Conservation (phyloP, 1,140 invertebrate species). For the Drosophila lacteicornis region DNA sequence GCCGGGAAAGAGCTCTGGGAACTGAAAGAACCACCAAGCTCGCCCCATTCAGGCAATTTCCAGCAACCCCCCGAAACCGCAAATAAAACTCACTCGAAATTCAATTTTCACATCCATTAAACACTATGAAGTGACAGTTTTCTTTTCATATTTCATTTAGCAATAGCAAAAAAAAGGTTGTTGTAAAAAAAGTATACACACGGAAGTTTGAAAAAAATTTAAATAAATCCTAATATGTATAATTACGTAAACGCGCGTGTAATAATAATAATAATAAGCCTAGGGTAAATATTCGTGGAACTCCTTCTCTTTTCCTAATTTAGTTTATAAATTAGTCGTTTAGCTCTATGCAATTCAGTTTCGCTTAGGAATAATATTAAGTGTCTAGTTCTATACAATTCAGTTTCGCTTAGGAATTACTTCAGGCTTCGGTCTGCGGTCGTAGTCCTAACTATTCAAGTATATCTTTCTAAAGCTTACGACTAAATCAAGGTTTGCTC, state of each 20-base stretch:
- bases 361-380: slow-evolving; percentile 7
- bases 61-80: neutral
- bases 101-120: slow-evolving; percentile 19
- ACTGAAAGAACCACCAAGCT: too few species aligned
- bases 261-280: neutral
- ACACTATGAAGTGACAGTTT: slow-evolving; percentile 18
- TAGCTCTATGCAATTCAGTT: slow-evolving; percentile 24
- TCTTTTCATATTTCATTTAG: slow-evolving; percentile 25
- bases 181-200: slow-evolving; percentile 16
- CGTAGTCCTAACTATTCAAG: slow-evolving; percentile 9
- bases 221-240: neutral
- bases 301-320: neutral
- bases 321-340: slow-evolving; percentile 22
- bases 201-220: slow-evolving; percentile 6
- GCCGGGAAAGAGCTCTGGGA: too few species aligned
- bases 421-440: slow-evolving; percentile 19
- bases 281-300: slow-evolving; percentile 1
- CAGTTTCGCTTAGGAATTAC: slow-evolving; percentile 32
- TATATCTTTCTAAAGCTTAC: slow-evolving; percentile 7
- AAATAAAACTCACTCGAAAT: slow-evolving; percentile 1
- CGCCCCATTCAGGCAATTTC: too few species aligned
- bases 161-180: slow-evolving; percentile 31
- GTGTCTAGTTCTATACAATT: slow-evolving; percentile 18
- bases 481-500: slow-evolving; percentile 13
- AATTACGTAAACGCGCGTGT: neutral